Evolutionary conservation across 2,113 vertebrate genomes (phyloP), one percentile per base, ranked within the genome.

Genomic region (Campylorhamphus procurvoides): DNA sequence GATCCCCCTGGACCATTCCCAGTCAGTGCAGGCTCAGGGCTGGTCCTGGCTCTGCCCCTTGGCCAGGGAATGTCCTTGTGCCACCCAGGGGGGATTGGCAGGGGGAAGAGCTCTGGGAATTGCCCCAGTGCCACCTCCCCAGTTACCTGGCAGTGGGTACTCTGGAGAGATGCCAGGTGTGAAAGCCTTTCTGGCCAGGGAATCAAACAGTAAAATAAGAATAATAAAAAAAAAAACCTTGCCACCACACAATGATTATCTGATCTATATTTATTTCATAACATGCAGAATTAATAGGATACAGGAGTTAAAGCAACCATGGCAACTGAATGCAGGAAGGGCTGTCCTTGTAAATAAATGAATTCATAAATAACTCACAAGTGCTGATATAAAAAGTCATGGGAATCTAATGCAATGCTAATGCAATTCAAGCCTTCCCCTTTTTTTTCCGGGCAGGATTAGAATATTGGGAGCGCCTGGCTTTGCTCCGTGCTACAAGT

Each of bases 291-390:
- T 97, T 97, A 97, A 98, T 97, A 96, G 95, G 97, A 97, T 74
- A 67, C 93, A 23, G 59, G 97, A 93, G 94, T 97, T 96, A 96
- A 97, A 93, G 97, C 94, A 97, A 84, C 97, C 97, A 97, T 98
- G 97, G 98, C 96, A 98, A 98, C 97, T 53, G 44, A 93, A 95
- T 72, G 94, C 97, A 94, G 95, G 93, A 87, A 96, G 92, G 94
- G 97, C 90, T 95, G 97, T 97, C 97, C 97, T 62, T 49, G 96
- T 89, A 97, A 97, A 98, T 93, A 97, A 97, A 97, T 97, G 96
- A 97, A 97, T 97, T 97, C 97, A 98, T 98, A 97, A 98, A 98
- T 97, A 98, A 98, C 97, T 80, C 95, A 63, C 53, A 94, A 96
- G 95, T 87, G 97, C 95, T 94, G 87, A 91, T 83, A 95, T 92